Evolutionary conservation across 2,888 invertebrate species (phyloP).

Genomic region (Mellilla xanthometata): DNA sequence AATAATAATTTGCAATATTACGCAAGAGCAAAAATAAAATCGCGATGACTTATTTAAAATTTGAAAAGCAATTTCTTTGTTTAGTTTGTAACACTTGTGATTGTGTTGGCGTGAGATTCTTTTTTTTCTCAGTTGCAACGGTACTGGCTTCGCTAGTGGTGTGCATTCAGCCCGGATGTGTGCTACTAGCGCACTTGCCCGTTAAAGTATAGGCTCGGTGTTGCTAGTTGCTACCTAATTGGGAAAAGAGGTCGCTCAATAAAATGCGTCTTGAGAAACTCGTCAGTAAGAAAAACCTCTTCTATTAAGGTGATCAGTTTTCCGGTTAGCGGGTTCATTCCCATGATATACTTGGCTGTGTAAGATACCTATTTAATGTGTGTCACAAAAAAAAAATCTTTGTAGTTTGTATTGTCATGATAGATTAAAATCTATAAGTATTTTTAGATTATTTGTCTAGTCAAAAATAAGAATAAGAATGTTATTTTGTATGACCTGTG

Average conservation of each 20-base stretch:
- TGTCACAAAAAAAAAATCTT: too few relatives aligned
- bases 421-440: too few relatives aligned
- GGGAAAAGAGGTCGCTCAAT: slow-evolving; percentile 7
- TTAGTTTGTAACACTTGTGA: slow-evolving; percentile 6
- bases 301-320: slow-evolving; percentile 6
- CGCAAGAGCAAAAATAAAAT: slow-evolving; percentile 15
- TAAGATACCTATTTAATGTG: too few relatives aligned
- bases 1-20: slow-evolving; percentile 14
- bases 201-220: neutral
- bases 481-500: too few relatives aligned
- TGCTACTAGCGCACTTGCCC: slow-evolving; percentile 4
- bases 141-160: neutral
- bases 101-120: slow-evolving; percentile 12
- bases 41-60: slow-evolving; percentile 16
- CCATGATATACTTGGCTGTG: neutral
- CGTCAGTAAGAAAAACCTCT: slow-evolving; percentile 4
- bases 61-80: slow-evolving; percentile 22
- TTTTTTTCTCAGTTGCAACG: slow-evolving; percentile 2
- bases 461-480: too few relatives aligned
- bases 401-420: too few relatives aligned
- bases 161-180: slow-evolving; percentile 13
- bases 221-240: slow-evolving; percentile 11
- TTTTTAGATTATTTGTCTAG: too few relatives aligned
- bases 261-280: slow-evolving; percentile 7
- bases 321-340: slow-evolving; percentile 5